Evolutionary conservation across 2,888 invertebrate species (phyloP).

Genomic region (Amphipyra berbera): DNA sequence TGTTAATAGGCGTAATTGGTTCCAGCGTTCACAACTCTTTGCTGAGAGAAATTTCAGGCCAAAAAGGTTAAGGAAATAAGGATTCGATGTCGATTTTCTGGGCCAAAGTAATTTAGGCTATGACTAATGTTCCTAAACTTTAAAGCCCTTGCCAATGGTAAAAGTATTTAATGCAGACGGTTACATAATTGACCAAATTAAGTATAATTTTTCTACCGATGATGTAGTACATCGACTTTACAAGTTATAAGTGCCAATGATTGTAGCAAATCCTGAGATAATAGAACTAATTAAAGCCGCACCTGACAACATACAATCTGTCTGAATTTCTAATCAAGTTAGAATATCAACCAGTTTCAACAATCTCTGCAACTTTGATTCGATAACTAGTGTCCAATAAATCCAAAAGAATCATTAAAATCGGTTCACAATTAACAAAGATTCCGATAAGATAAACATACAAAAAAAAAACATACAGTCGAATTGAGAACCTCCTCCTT

Average conservation of each 20-base stretch:
- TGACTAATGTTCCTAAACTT: not conserved
- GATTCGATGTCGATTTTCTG: not conserved
- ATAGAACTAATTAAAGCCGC: not conserved
- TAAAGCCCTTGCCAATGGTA: not conserved
- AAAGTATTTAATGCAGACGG: not conserved
- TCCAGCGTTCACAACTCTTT: slow-evolving; percentile 17
- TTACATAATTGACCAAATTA: not conserved
- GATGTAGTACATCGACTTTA: too few relatives aligned
- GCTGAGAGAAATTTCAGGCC: slow-evolving; percentile 11
- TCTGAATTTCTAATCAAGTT: not conserved
- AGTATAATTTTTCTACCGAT: too few relatives aligned
- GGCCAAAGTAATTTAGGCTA: not conserved
- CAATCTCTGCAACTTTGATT: not conserved
- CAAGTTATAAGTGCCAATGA: too few relatives aligned
- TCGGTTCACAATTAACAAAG: too few relatives aligned
- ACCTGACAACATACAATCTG: not conserved
- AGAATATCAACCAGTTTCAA: not conserved
- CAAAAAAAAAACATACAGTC: too few relatives aligned
- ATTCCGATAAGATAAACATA: too few relatives aligned
- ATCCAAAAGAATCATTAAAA: too few relatives aligned
- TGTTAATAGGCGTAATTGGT: slow-evolving; percentile 63
- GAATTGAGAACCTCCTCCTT: too few relatives aligned
- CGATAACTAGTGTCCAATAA: not conserved
- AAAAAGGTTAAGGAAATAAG: slow-evolving; percentile 5
- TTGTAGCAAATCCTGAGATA: not conserved